phyloP scores from a whole-genome alignment of 2,888 invertebrate species.

The Conops quadrifasciatus region DNA sequence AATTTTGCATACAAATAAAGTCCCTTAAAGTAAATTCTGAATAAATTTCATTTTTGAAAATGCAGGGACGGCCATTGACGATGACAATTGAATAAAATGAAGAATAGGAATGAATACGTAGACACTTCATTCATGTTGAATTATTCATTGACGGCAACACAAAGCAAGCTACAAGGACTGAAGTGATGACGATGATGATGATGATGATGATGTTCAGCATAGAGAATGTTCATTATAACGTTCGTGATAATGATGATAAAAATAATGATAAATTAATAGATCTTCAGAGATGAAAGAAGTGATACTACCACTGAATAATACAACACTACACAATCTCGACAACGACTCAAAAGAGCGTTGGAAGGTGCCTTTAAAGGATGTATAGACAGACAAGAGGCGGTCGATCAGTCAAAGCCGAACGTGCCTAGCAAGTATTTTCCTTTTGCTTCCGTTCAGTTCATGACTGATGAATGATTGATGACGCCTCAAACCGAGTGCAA shows the following conservation, averaged over 20 bases:
- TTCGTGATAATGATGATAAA: too few species aligned
- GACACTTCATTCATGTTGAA: conserved; percentile 9
- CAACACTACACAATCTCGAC: too few species aligned
- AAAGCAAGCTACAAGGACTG: neutral
- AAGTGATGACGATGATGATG: neutral
- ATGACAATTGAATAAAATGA: conserved; percentile 26
- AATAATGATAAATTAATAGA: too few species aligned
- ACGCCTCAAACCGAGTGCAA: neutral
- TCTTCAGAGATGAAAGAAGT: too few species aligned
- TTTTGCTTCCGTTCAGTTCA: neutral
- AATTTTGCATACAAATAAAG: too few species aligned
- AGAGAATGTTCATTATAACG: too few species aligned
- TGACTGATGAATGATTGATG: conserved; percentile 1
- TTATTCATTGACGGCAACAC: conserved; percentile 20
- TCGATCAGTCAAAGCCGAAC: neutral
- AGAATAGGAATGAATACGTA: neutral
- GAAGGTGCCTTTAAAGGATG: too few species aligned
- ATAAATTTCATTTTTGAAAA: too few species aligned
- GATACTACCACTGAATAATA: too few species aligned
- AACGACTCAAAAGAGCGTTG: too few species aligned
- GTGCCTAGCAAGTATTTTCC: neutral
- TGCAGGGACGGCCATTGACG: neutral
- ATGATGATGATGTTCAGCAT: neutral
- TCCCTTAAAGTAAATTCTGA: too few species aligned
- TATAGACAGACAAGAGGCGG: neutral